Evolutionary conservation across 1,140 invertebrate genomes (phyloP).

Genomic region (Drosophila quadrilineata): DNA sequence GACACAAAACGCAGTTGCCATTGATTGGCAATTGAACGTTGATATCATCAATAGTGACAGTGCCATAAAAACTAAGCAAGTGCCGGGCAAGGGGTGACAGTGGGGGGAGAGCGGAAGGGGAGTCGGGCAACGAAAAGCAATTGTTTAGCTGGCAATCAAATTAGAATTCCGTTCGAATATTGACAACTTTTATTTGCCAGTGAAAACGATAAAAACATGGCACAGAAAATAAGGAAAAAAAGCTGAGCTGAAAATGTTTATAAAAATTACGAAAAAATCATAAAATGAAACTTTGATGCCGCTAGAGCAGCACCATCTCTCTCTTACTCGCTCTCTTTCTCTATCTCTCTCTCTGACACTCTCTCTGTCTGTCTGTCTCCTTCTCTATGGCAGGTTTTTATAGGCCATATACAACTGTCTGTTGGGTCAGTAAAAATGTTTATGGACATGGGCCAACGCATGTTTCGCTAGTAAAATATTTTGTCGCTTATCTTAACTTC

Average conservation of each 20-base stretch:
- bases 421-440: slow-evolving; percentile 3
- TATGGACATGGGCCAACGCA: not conserved
- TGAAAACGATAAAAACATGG: not conserved
- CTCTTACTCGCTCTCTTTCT: too few relatives aligned
- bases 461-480: not conserved
- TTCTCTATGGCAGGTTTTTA: slow-evolving; percentile 1
- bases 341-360: too few relatives aligned
- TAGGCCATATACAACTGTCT: slow-evolving; percentile 7
- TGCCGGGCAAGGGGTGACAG: not conserved
- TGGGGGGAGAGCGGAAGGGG: not conserved
- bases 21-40: slow-evolving; percentile 36
- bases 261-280: slow-evolving; percentile 21
- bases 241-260: slow-evolving; percentile 18
- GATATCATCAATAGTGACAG: slow-evolving; percentile 11
- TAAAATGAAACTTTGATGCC: slow-evolving; percentile 22
- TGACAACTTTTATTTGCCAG: slow-evolving; percentile 25
- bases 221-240: not conserved
- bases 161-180: slow-evolving; percentile 27
- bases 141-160: slow-evolving; percentile 38
- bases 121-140: not conserved
- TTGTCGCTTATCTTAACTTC: not conserved
- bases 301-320: too few relatives aligned
- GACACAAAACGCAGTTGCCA: not conserved
- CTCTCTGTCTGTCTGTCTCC: too few relatives aligned
- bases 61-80: slow-evolving; percentile 4